phyloP scores from a whole-genome alignment of 2,797 vertebrate species.

The Oreonectes daqikongensis region DNA sequence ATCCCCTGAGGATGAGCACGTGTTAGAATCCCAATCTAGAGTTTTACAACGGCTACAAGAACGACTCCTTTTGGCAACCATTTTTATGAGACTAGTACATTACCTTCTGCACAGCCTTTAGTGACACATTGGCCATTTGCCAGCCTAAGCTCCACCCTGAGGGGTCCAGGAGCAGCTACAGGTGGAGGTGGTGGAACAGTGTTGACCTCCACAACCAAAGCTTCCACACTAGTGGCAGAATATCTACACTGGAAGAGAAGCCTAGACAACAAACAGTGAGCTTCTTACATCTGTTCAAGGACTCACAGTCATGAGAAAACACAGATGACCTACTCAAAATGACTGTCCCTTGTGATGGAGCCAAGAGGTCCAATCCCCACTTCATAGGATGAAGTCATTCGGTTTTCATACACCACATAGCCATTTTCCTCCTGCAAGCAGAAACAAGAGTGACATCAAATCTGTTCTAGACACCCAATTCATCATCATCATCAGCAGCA shows the following conservation, averaged over 20 bases:
- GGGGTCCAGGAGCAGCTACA: conserved; percentile 59
- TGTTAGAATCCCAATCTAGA: conserved; percentile 52
- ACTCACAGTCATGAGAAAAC: conserved; percentile 22
- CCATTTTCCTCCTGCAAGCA: conserved; percentile 61
- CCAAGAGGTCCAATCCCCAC: conserved; percentile 60
- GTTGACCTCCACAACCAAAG: conserved; percentile 62
- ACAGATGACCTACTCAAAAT: neutral
- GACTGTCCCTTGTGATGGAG: conserved; percentile 71
- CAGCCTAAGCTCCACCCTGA: conserved; percentile 68
- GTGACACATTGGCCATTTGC: conserved; percentile 61
- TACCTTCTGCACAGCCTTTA: conserved; percentile 69
- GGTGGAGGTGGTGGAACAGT: conserved; percentile 50
- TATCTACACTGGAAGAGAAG: conserved; percentile 70
- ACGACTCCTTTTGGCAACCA: neutral
- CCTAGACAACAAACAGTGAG: conserved; percentile 50
- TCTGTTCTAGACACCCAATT: neutral
- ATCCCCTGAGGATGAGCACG: conserved; percentile 50
- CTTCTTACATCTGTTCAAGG: neutral
- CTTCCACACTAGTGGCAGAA: conserved; percentile 49
- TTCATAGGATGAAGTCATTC: conserved; percentile 63
- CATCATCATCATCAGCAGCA: neutral
- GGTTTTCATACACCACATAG: conserved; percentile 69
- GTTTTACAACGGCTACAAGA: neutral
- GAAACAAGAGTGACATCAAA: neutral
- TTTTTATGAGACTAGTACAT: conserved; percentile 44